A percentile compares a stretch with the other conserved stretches of the same genome.
phyloP scores from a whole-genome alignment of 2,888 invertebrate genomes.

The Neoaliturus tenellus region DNA sequence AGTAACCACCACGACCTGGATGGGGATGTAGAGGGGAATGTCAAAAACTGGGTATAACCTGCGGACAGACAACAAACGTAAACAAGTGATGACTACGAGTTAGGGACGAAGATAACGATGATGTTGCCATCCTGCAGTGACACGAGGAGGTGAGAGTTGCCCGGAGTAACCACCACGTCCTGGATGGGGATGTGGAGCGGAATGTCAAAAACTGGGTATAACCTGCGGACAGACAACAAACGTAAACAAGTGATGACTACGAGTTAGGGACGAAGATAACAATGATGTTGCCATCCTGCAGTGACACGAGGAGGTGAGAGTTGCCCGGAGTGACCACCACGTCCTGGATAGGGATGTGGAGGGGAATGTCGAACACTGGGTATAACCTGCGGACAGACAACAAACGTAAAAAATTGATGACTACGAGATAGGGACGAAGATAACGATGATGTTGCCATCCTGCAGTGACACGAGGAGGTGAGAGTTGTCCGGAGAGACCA shows the following conservation, averaged over 20 bases:
- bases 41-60: slow-evolving; percentile 75
- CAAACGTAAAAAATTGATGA: neutral
- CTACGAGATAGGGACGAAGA: slow-evolving; percentile 70
- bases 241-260: slow-evolving; percentile 22
- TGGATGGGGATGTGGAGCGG: slow-evolving; percentile 75
- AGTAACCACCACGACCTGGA: slow-evolving; percentile 74
- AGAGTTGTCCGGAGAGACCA: slow-evolving; percentile 74
- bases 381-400: slow-evolving; percentile 71
- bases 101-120: slow-evolving; percentile 73
- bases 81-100: slow-evolving; percentile 47
- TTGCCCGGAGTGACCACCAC: slow-evolving; percentile 74
- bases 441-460: slow-evolving; percentile 75
- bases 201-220: slow-evolving; percentile 75
- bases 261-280: slow-evolving; percentile 72
- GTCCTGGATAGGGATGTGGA: slow-evolving; percentile 75
- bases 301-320: slow-evolving; percentile 77
- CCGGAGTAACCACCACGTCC: slow-evolving; percentile 74
- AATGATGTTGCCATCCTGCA: slow-evolving; percentile 76
- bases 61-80: slow-evolving; percentile 64
- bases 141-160: slow-evolving; percentile 77
- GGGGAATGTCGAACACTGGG: slow-evolving; percentile 74
- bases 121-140: slow-evolving; percentile 77
- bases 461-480: slow-evolving; percentile 77
- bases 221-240: slow-evolving; percentile 68
- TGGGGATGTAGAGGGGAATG: slow-evolving; percentile 75